These are phyloP conservation scores for Chionis minor DNA, from an alignment of 2,113 vertebrate species.

Conservation along the genomic window DNA sequence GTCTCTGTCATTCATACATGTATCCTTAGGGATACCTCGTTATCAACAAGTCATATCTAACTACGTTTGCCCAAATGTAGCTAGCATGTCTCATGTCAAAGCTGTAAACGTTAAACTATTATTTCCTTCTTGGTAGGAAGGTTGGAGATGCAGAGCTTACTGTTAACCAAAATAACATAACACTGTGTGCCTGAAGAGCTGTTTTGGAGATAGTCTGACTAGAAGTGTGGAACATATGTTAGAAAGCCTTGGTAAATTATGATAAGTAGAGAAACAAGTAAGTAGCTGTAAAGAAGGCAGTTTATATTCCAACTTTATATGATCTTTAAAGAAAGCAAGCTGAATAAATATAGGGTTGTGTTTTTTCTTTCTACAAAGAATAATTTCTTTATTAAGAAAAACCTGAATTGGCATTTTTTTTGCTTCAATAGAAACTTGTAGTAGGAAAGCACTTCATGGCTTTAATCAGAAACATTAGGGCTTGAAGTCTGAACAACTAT, in stretches of 20 bases:
- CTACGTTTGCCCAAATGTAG: background rate
- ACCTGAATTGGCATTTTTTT: slow-evolving; percentile 25
- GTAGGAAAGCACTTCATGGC: background rate
- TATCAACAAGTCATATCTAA: background rate
- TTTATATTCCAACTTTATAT: background rate
- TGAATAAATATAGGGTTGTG: background rate
- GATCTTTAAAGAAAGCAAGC: background rate
- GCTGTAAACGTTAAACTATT: background rate
- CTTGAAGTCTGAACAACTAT: slow-evolving; percentile 26
- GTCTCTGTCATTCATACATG: background rate
- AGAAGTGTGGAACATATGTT: background rate
- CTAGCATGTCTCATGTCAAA: background rate
- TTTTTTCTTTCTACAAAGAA: background rate
- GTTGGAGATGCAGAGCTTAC: background rate
- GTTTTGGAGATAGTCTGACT: background rate
- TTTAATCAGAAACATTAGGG: slow-evolving; percentile 37
- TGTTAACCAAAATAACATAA: background rate
- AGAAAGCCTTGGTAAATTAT: background rate
- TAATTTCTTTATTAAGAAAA: background rate
- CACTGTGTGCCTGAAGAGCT: background rate
- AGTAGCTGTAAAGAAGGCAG: background rate
- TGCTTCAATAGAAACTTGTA: background rate
- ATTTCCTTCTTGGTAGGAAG: background rate
- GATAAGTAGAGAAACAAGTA: background rate
- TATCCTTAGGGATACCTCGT: background rate